phyloP scores from a whole-genome alignment of 1,140 invertebrate genomes.

The Drosophila pruinosa region DNA sequence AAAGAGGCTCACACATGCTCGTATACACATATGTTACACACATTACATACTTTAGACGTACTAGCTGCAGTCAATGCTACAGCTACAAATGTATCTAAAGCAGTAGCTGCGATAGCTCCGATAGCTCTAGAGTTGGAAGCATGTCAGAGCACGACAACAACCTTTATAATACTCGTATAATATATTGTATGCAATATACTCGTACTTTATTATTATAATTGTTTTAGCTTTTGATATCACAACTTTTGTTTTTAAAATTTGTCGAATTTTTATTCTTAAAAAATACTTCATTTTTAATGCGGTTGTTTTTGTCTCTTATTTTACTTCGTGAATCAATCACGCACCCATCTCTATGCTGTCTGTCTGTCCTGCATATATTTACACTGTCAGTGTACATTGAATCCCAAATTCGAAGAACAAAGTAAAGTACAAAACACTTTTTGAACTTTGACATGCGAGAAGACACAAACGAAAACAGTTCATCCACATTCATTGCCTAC shows the following conservation, averaged over 20 bases:
- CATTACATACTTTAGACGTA: slow-evolving; percentile 1
- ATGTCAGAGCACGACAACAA: background rate
- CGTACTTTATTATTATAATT: background rate
- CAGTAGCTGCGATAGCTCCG: background rate
- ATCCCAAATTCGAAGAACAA: background rate
- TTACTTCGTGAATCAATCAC: background rate
- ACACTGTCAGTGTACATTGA: slow-evolving; percentile 30
- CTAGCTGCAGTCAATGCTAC: background rate
- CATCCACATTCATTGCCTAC: slow-evolving; percentile 72
- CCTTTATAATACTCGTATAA: background rate
- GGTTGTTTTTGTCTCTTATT: no score
- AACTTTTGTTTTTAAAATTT: no score
- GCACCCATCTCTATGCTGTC: background rate
- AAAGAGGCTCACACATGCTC: background rate
- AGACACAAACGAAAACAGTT: slow-evolving; percentile 32
- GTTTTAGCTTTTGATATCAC: no score
- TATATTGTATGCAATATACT: no score
- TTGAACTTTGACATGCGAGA: slow-evolving; percentile 29
- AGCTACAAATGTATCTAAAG: background rate
- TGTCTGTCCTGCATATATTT: slow-evolving; percentile 57
- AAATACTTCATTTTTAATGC: no score
- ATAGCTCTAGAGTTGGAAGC: background rate
- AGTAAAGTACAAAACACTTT: slow-evolving; percentile 38
- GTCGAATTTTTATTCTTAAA: no score
- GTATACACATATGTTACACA: background rate